Evolutionary conservation across 2,888 invertebrate genomes (phyloP).

Genomic region (Serrognathus titanus): DNA sequence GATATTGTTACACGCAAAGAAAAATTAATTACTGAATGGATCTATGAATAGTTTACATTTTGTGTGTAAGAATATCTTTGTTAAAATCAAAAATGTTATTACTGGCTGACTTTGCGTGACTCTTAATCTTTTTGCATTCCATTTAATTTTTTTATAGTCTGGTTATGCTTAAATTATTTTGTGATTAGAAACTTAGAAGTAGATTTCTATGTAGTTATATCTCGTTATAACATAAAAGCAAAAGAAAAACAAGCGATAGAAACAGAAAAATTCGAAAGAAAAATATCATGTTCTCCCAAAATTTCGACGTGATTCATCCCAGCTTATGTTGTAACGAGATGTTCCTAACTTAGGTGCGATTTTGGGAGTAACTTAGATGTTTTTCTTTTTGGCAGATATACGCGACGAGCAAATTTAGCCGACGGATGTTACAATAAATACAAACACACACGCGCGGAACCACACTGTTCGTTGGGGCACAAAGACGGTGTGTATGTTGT

Average conservation of each 20-base stretch:
- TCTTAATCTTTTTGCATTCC: slow-evolving; percentile 30
- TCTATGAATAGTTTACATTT: no score
- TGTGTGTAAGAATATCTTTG: no score
- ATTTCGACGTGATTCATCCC: slow-evolving; percentile 9
- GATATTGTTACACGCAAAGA: no score
- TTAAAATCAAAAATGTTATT: neutral
- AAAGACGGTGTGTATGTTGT: no score
- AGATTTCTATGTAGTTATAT: slow-evolving; percentile 53
- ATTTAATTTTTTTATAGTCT: neutral
- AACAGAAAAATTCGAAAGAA: slow-evolving; percentile 35
- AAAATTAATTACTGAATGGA: no score
- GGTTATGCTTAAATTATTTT: no score
- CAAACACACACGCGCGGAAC: no score
- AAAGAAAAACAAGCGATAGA: neutral
- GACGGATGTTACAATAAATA: no score
- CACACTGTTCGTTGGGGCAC: no score
- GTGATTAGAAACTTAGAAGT: no score
- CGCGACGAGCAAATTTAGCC: slow-evolving; percentile 68
- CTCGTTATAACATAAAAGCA: slow-evolving; percentile 60
- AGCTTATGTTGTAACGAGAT: slow-evolving; percentile 52
- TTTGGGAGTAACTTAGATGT: slow-evolving; percentile 51
- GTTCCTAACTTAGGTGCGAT: slow-evolving; percentile 16
- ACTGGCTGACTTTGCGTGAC: slow-evolving; percentile 36
- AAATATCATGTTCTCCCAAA: slow-evolving; percentile 46
- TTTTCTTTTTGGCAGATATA: slow-evolving; percentile 65